phyloP scores from a whole-genome alignment of 2,888 invertebrate genomes.

The Anoplius nigerrimus region DNA sequence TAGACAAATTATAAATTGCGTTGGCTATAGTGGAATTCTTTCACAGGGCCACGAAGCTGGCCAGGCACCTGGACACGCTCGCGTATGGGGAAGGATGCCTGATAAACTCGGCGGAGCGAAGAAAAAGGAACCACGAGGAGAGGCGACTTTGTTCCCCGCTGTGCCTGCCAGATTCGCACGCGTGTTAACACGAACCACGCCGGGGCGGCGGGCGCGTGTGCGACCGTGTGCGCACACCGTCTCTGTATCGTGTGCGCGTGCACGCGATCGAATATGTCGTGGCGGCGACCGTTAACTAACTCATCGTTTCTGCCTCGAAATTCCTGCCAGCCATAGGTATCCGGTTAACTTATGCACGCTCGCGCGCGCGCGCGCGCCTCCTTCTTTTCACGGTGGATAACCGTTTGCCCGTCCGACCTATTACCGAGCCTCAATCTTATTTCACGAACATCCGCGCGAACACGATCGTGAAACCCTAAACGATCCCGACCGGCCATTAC shows the following conservation, averaged over 20 bases:
- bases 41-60: too few relatives aligned
- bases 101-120: constrained; percentile 29
- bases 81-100: constrained; percentile 19
- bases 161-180: constrained; percentile 46
- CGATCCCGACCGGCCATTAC: too few relatives aligned
- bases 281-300: constrained; percentile 56
- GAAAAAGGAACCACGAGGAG: constrained; percentile 29
- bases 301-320: constrained; percentile 51
- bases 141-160: constrained; percentile 46
- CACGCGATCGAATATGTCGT: constrained; percentile 35
- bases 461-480: too few relatives aligned
- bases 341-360: constrained; percentile 33
- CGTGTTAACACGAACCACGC: constrained; percentile 49
- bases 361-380: constrained; percentile 46
- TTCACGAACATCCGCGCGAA: too few relatives aligned
- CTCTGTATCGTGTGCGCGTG: background rate
- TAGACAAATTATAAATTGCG: background rate
- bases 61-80: background rate
- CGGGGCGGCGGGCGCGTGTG: background rate
- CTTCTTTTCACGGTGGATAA: constrained; percentile 55
- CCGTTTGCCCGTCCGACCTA: too few relatives aligned
- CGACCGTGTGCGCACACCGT: background rate
- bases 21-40: background rate
- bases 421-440: too few relatives aligned
- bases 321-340: constrained; percentile 34